Conservation (phyloP, 2,113 vertebrate species). For the Thamnophis sirtalis region DNA sequence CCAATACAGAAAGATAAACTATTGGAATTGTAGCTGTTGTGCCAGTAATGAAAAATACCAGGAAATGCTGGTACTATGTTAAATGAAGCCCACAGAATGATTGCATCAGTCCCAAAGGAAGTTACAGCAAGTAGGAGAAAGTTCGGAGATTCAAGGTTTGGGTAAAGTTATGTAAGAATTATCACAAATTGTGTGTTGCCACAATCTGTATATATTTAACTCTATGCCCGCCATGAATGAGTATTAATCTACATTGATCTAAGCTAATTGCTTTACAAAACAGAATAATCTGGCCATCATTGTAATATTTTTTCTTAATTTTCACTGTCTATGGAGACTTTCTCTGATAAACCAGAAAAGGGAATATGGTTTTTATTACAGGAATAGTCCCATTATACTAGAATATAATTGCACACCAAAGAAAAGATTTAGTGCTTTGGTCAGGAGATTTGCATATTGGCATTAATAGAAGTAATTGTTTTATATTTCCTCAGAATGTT, state of each 20-base stretch:
- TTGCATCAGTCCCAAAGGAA: background rate
- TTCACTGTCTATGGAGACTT: background rate
- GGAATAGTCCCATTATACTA: background rate
- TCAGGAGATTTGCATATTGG: background rate
- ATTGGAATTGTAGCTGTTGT: background rate
- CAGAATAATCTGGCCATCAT: background rate
- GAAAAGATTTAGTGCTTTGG: background rate
- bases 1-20: background rate
- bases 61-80: background rate
- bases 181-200: background rate
- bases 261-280: background rate
- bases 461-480: slow-evolving; percentile 6
- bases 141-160: background rate
- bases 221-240: background rate
- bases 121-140: background rate
- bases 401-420: background rate
- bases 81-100: background rate
- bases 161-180: background rate
- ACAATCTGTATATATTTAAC: background rate
- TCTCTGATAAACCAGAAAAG: background rate
- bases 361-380: background rate
- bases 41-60: background rate
- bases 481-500: slow-evolving; percentile 79
- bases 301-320: background rate
- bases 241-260: background rate